Evolutionary conservation across 2,888 invertebrate genomes (phyloP).

Genomic region (Polia nebulosa): DNA sequence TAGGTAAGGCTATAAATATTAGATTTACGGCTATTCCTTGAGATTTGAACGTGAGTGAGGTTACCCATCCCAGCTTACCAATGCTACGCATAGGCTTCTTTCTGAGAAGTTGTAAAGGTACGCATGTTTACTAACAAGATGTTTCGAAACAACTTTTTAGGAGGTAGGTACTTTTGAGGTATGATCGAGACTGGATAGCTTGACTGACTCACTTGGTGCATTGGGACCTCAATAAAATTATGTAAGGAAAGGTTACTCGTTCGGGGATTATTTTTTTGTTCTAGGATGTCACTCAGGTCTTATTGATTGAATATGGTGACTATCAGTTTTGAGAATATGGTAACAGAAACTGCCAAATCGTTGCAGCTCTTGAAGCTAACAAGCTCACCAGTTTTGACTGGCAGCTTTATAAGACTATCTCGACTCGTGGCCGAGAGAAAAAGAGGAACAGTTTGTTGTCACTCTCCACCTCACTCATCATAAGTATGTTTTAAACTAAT

Average conservation of each 20-base stretch:
- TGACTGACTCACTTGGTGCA: background rate
- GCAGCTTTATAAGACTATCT: too few species aligned
- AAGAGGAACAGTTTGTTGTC: too few species aligned
- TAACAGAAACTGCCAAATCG: too few species aligned
- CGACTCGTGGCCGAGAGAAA: too few species aligned
- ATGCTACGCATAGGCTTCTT: constrained; percentile 8
- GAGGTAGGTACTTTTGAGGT: background rate
- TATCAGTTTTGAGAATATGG: too few species aligned
- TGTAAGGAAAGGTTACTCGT: background rate
- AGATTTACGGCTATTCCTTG: constrained; percentile 31
- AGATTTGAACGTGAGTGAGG: constrained; percentile 22
- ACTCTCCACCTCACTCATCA: too few species aligned
- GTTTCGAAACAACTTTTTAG: background rate
- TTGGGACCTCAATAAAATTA: background rate
- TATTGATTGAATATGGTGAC: too few species aligned
- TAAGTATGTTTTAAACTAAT: background rate
- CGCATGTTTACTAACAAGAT: constrained; percentile 11
- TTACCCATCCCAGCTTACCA: constrained; percentile 15
- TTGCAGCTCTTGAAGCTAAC: too few species aligned
- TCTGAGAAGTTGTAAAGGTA: constrained; percentile 9
- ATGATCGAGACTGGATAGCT: background rate
- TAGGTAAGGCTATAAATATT: constrained; percentile 27
- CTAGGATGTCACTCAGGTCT: too few species aligned
- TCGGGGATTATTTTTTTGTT: background rate
- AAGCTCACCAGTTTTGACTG: too few species aligned